These are phyloP conservation scores for Drosophila melanosoma DNA, from an alignment of 2,888 invertebrate genomes.

Conservation along the genomic window DNA sequence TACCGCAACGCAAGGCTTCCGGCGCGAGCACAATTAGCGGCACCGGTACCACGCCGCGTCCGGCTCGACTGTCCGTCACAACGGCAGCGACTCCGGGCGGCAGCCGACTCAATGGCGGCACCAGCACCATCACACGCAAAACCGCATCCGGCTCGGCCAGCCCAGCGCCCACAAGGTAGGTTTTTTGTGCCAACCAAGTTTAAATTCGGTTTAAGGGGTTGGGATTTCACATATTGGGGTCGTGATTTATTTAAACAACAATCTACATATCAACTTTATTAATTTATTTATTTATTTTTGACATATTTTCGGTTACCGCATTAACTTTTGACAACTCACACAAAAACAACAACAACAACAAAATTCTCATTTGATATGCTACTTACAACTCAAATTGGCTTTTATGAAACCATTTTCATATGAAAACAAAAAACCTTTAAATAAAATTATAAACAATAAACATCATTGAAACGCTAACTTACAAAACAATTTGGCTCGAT, in stretches of 20 bases:
- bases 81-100: slow-evolving; percentile 83
- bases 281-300: slow-evolving; percentile 66
- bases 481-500: slow-evolving; percentile 64
- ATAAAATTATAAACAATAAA: slow-evolving; percentile 17
- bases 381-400: slow-evolving; percentile 40
- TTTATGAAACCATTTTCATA: slow-evolving; percentile 10
- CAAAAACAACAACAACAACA: slow-evolving; percentile 41
- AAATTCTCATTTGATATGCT: slow-evolving; percentile 32
- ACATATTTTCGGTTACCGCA: slow-evolving; percentile 74
- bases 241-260: slow-evolving; percentile 9
- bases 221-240: slow-evolving; percentile 1
- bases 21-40: slow-evolving; percentile 87
- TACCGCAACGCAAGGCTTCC: slow-evolving; percentile 90
- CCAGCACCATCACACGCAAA: slow-evolving; percentile 87
- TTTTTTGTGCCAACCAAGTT: not conserved
- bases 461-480: slow-evolving; percentile 58
- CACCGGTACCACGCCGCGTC: slow-evolving; percentile 76
- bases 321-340: slow-evolving; percentile 72
- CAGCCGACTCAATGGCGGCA: slow-evolving; percentile 87
- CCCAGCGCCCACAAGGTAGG: slow-evolving; percentile 91
- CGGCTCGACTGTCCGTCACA: slow-evolving; percentile 51
- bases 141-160: slow-evolving; percentile 92
- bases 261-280: slow-evolving; percentile 43
- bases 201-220: not conserved
- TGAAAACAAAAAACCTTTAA: slow-evolving; percentile 5